Conservation (phyloP, 2,888 invertebrate species). For the Drosophila nigricruria region DNA sequence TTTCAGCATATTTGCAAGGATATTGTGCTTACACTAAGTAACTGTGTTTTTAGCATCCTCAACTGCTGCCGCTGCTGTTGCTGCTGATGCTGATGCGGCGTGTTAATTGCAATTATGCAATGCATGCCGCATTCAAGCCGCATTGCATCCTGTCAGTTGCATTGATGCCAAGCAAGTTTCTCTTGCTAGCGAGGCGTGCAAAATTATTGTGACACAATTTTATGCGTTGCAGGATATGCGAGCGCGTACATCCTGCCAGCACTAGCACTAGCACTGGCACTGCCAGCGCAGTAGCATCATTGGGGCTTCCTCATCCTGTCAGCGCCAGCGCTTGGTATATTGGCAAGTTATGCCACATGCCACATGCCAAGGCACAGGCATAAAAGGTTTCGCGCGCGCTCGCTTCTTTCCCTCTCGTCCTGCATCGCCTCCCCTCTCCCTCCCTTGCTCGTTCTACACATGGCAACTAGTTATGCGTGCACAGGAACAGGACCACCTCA, state of each 20-base stretch:
- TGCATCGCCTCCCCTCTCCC: not conserved
- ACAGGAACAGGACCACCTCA: conserved; percentile 27
- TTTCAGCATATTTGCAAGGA: conserved; percentile 42
- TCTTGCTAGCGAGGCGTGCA: conserved; percentile 71
- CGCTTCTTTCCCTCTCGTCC: not conserved
- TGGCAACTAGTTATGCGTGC: conserved; percentile 56
- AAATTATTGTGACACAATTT: conserved; percentile 84
- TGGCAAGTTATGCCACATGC: conserved; percentile 64
- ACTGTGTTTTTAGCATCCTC: conserved; percentile 60
- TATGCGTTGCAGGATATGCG: conserved; percentile 71
- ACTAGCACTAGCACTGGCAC: conserved; percentile 9
- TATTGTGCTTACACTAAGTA: conserved; percentile 65
- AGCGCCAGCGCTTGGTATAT: conserved; percentile 35
- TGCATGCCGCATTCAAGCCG: conserved; percentile 51
- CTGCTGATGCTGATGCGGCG: conserved; percentile 27
- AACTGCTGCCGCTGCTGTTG: not conserved
- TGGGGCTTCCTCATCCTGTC: conserved; percentile 62
- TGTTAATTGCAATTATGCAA: conserved; percentile 80
- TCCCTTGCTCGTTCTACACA: not conserved
- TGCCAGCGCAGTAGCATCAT: conserved; percentile 30
- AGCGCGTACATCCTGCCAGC: conserved; percentile 39
- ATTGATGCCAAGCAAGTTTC: conserved; percentile 59
- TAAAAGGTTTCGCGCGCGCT: conserved; percentile 18
- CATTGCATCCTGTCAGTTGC: conserved; percentile 71
- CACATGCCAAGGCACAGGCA: conserved; percentile 46